A percentile compares a stretch with the other conserved stretches of the same genome.
phyloP scores from a whole-genome alignment of 2,113 vertebrate genomes.

The Platanista minor region DNA sequence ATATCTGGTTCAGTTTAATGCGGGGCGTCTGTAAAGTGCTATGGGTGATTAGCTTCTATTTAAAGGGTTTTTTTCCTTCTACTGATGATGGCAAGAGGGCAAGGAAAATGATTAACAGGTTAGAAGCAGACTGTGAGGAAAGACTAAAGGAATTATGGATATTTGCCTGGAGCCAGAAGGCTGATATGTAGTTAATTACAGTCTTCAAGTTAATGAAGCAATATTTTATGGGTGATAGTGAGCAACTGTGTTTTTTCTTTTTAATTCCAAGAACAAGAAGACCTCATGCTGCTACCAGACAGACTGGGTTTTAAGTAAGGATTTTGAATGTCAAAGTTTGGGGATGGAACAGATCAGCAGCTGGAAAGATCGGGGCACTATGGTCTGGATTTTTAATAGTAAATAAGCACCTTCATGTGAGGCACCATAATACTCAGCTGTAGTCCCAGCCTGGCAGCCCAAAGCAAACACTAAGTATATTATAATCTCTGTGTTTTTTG shows the following conservation, averaged over 20 bases:
- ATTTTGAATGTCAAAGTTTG: background rate
- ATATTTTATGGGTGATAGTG: slow-evolving; percentile 67
- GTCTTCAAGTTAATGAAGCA: slow-evolving; percentile 75
- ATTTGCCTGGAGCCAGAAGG: slow-evolving; percentile 71
- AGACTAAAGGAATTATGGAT: slow-evolving; percentile 68
- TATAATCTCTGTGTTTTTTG: background rate
- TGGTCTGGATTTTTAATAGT: background rate
- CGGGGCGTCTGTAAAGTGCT: background rate
- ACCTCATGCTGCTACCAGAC: slow-evolving; percentile 23
- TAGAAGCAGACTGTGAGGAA: slow-evolving; percentile 49
- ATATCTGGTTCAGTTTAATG: background rate
- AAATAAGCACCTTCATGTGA: background rate
- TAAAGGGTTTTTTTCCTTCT: slow-evolving; percentile 1
- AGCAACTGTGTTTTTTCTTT: slow-evolving; percentile 57
- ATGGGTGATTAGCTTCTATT: slow-evolving; percentile 12
- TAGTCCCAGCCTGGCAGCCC: background rate
- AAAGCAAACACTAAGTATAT: background rate
- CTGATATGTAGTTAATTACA: slow-evolving; percentile 70
- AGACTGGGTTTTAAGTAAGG: background rate
- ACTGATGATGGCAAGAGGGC: slow-evolving; percentile 32
- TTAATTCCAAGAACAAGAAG: slow-evolving; percentile 55
- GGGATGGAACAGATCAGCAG: background rate
- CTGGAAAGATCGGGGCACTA: background rate
- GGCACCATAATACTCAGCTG: background rate
- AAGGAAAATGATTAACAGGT: slow-evolving; percentile 63